Evolutionary conservation across 2,113 vertebrate genomes (phyloP).

Genomic region (Pipa parva): DNA sequence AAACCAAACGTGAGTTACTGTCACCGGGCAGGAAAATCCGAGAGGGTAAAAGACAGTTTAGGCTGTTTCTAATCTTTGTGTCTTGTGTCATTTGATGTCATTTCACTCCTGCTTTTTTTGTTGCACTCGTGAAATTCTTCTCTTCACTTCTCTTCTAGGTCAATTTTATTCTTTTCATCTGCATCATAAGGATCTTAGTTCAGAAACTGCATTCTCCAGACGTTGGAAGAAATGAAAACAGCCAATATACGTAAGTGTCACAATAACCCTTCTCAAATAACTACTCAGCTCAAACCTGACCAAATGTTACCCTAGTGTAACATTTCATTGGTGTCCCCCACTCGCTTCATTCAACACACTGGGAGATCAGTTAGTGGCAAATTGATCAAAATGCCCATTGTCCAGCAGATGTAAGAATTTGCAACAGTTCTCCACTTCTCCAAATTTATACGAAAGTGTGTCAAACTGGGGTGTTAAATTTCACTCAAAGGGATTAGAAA

Average conservation of each 20-base stretch:
- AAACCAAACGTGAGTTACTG: slow-evolving; percentile 34
- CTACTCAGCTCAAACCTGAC: too few relatives aligned
- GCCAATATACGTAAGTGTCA: slow-evolving; percentile 84
- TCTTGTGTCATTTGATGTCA: background rate
- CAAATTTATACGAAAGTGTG: too few relatives aligned
- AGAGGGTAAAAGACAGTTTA: slow-evolving; percentile 16
- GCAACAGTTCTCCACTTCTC: too few relatives aligned
- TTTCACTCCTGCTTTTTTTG: background rate
- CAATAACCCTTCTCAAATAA: too few relatives aligned
- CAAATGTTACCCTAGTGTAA: too few relatives aligned
- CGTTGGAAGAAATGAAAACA: slow-evolving; percentile 80
- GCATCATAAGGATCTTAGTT: slow-evolving; percentile 88
- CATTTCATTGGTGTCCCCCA: background rate
- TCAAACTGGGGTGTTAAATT: too few relatives aligned
- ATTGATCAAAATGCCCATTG: too few relatives aligned
- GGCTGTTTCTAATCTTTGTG: background rate
- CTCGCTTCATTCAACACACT: too few relatives aligned
- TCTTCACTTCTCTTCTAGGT: slow-evolving; percentile 59
- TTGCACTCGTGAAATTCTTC: background rate
- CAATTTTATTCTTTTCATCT: slow-evolving; percentile 88
- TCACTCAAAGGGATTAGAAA: too few relatives aligned
- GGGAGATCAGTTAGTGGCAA: too few relatives aligned
- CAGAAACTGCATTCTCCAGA: slow-evolving; percentile 93
- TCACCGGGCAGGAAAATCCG: background rate
- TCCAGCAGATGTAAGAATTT: too few relatives aligned